phyloP scores from a whole-genome alignment of 2,888 invertebrate species.

The Campoplex capitator region DNA sequence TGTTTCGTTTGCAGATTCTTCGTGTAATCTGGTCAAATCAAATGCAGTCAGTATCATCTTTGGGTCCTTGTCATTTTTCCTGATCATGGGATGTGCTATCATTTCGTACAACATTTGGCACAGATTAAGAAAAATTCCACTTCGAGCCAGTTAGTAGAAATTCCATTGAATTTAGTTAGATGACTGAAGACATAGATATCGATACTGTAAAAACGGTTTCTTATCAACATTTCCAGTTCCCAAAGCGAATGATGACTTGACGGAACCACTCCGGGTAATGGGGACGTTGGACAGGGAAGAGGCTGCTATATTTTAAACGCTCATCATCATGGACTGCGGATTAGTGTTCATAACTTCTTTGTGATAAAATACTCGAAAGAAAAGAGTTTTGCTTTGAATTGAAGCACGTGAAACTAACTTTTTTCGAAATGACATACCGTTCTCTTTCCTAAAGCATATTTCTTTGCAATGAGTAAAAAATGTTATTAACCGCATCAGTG shows the following conservation, averaged over 20 bases:
- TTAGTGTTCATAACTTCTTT: not conserved
- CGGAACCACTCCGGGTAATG: not conserved
- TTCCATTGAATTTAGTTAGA: not conserved
- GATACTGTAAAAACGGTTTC: not conserved
- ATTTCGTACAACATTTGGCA: not conserved
- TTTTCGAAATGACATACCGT: not conserved
- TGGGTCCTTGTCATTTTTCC: not conserved
- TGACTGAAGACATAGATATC: not conserved
- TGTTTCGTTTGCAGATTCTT: not conserved
- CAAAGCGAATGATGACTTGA: not conserved
- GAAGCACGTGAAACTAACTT: too few relatives aligned
- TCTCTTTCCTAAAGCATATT: not conserved
- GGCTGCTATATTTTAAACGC: not conserved
- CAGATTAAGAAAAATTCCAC: not conserved
- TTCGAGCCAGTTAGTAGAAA: not conserved
- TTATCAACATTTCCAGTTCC: not conserved
- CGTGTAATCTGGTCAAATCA: slow-evolving; percentile 4
- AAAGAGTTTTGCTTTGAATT: too few relatives aligned
- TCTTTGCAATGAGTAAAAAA: not conserved
- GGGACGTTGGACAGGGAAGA: not conserved
- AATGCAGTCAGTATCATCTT: not conserved
- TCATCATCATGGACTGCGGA: not conserved
- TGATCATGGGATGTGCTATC: not conserved
- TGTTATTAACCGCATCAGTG: not conserved
- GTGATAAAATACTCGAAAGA: not conserved